Percentiles rank a stretch among this genome's conserved stretches.
Conservation (phyloP, 2,888 invertebrate genomes). For the Clostera curtula region DNA sequence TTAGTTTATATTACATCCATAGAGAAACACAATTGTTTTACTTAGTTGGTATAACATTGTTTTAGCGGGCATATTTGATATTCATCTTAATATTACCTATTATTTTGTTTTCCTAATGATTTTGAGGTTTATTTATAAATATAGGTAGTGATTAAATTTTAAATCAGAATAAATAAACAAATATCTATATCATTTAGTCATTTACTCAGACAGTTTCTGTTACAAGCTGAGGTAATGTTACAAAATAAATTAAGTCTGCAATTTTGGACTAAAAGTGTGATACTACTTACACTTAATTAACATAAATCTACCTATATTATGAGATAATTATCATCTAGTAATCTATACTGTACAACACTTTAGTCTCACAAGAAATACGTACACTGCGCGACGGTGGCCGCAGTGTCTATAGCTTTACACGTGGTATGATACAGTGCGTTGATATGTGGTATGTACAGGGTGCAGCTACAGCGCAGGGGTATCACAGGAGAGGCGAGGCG, state of each 20-base stretch:
- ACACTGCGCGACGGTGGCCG: slow-evolving; percentile 39
- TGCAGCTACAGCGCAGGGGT: slow-evolving; percentile 22
- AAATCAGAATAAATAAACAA: too few relatives aligned
- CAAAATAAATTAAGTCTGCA: slow-evolving; percentile 61
- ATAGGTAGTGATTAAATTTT: too few relatives aligned
- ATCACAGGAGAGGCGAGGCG: slow-evolving; percentile 63
- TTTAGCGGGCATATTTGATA: too few relatives aligned
- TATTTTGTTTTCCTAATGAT: too few relatives aligned
- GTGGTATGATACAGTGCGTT: slow-evolving; percentile 49
- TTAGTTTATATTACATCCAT: too few relatives aligned
- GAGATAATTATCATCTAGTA: slow-evolving; percentile 58
- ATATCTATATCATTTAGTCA: too few relatives aligned
- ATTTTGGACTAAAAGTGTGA: slow-evolving; percentile 66
- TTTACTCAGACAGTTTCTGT: too few relatives aligned
- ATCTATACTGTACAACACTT: slow-evolving; percentile 71
- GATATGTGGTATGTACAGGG: slow-evolving; percentile 67
- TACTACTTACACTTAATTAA: slow-evolving; percentile 60
- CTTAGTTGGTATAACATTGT: too few relatives aligned
- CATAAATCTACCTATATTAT: slow-evolving; percentile 54
- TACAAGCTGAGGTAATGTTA: slow-evolving; percentile 30
- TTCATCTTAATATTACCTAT: too few relatives aligned
- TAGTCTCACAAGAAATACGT: slow-evolving; percentile 59
- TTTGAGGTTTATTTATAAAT: too few relatives aligned
- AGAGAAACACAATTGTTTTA: too few relatives aligned
- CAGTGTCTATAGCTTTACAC: slow-evolving; percentile 44